Base-by-base conservation (phyloP, 2,113 vertebrate species). In the Stigmatopora nigra region DNA sequence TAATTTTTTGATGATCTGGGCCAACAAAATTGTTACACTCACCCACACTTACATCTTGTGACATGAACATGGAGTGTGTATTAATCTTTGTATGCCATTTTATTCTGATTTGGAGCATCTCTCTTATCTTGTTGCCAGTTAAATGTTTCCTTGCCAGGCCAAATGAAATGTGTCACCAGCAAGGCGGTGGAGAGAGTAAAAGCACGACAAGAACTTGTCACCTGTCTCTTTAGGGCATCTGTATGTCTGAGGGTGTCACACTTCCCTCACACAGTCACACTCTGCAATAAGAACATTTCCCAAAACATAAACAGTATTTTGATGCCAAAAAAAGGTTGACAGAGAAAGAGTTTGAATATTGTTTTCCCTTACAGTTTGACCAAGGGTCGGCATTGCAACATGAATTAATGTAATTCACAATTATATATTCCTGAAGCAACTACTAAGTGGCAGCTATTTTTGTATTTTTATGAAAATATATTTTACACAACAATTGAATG, bases 131-230 rank as follows among this genome's bases (percentile, higher is more conserved):
- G n/a, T 78, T 63, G 67, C 79, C 79, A 77, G 82, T 88, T 82
- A 85, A 86, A 87, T 78, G 84, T 79, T 77, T 84, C 71, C 71
- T 78, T 87, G 84, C 84, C 88, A 86, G 76, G 63, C 64, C 75
- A 81, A 78, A 87, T 89, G 79, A 89, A 75, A 64, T 72, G 71
- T 78, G 65, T 69, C 55, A 73, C 66, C 67, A 31, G 66, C 68
- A 58, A 61, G 58, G 67, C 72, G 67, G 65, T 66, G 73, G 70
- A 44, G 48, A 44, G 48, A 58, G 72, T 78, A 83, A 82, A 72
- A 76, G 81, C 75, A 58, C 84, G 85, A 89, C 82, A 83, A 70
- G 69, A 84, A 82, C 72, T 82, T 84, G 86, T 84, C 86, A 87
- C 81, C 81, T 83, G 71, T 84, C 84, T 85, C 79, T 78, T 52